These are phyloP conservation scores for Neodiprion virginianus DNA, from an alignment of 1,140 invertebrate species.

Conservation along the genomic window DNA sequence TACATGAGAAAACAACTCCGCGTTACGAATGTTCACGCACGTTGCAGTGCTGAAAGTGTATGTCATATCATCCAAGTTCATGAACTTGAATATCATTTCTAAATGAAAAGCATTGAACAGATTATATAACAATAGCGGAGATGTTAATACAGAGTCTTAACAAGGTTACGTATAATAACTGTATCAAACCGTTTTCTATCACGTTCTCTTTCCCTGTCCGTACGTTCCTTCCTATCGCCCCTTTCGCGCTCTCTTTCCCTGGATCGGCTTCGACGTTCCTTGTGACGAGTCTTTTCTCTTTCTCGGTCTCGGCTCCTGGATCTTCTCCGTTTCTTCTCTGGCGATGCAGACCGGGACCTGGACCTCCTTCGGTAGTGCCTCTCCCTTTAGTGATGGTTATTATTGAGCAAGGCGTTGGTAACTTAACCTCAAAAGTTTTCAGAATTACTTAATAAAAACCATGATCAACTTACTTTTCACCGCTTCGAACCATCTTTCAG, in stretches of 20 bases:
- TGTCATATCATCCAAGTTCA: background rate
- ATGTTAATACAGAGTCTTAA: conserved; percentile 12
- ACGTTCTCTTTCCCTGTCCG: conserved; percentile 48
- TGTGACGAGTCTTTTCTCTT: conserved; percentile 59
- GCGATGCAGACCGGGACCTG: conserved; percentile 61
- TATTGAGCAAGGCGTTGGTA: conserved; percentile 5
- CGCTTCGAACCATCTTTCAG: conserved; percentile 43
- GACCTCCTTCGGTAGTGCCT: conserved; percentile 56
- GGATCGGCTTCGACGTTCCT: conserved; percentile 50
- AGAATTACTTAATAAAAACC: background rate
- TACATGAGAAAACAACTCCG: too few species aligned
- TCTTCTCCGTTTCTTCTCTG: conserved; percentile 68
- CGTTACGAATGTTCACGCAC: too few species aligned
- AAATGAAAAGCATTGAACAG: background rate
- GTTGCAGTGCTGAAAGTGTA: too few species aligned
- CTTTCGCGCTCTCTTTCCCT: conserved; percentile 52
- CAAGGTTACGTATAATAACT: conserved; percentile 8
- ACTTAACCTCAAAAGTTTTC: conserved; percentile 38
- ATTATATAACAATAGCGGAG: conserved; percentile 12
- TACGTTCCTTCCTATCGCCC: conserved; percentile 41
- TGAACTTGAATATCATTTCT: conserved; percentile 9
- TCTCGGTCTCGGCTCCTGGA: conserved; percentile 68
- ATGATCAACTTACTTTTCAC: conserved; percentile 45
- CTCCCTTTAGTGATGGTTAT: conserved; percentile 39
- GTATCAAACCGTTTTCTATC: conserved; percentile 45